phyloP scores from a whole-genome alignment of 2,113 vertebrate genomes.

The Tinamus guttatus region DNA sequence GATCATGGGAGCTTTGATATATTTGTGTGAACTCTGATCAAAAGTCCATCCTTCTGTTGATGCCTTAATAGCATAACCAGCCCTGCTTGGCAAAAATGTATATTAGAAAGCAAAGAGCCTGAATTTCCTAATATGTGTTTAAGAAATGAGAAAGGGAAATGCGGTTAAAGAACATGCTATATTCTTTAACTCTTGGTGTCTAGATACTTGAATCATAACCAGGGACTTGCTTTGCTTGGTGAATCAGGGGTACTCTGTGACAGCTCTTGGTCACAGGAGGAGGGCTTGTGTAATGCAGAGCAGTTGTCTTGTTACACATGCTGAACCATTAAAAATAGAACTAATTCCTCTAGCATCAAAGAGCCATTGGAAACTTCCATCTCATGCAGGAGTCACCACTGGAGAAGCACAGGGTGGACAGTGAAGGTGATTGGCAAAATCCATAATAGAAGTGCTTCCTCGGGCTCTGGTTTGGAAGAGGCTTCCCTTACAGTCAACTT shows the following conservation, averaged over 20 bases:
- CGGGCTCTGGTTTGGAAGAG: rapidly evolving
- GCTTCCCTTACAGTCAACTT: background rate
- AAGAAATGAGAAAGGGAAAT: background rate
- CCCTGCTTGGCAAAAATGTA: background rate
- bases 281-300: background rate
- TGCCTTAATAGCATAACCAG: background rate
- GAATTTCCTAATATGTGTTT: background rate
- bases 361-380: background rate
- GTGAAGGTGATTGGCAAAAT: background rate
- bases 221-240: background rate
- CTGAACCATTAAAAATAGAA: rapidly evolving
- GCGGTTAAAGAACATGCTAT: background rate
- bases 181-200: background rate
- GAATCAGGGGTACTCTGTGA: background rate
- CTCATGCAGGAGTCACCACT: background rate
- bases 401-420: background rate
- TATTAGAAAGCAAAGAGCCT: background rate
- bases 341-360: background rate
- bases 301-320: background rate
- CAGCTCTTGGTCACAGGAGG: background rate
- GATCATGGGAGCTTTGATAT: background rate
- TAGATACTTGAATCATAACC: background rate
- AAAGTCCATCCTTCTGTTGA: background rate
- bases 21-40: conserved; percentile 36
- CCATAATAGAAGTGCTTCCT: background rate